phyloP scores from a whole-genome alignment of 2,797 vertebrate species.

The Clarias platycephalus region DNA sequence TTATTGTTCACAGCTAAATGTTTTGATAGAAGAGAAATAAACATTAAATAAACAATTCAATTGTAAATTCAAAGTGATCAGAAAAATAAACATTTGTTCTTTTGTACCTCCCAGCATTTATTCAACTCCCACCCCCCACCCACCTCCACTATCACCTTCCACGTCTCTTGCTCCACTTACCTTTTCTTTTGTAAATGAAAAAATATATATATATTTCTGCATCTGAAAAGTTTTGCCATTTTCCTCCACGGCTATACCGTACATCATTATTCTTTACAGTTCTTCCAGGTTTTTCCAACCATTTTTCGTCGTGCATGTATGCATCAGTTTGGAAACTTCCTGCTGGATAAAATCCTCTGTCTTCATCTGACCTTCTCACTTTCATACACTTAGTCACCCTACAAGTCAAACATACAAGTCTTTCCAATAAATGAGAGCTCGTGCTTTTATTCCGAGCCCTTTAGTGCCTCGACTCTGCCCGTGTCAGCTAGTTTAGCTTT shows the following conservation, averaged over 20 bases:
- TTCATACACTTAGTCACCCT: background rate
- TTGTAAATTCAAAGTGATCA: background rate
- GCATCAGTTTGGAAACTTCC: background rate
- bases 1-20: background rate
- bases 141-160: background rate
- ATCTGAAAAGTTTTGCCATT: background rate
- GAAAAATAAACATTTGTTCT: background rate
- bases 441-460: slow-evolving; percentile 20
- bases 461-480: background rate
- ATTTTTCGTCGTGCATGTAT: background rate
- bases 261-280: background rate
- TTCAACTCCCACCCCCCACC: no score
- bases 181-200: background rate
- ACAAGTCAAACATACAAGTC: background rate
- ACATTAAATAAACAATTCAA: background rate
- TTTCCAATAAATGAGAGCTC: slow-evolving; percentile 11
- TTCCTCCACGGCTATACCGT: background rate
- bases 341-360: slow-evolving; percentile 3
- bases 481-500: slow-evolving; percentile 27
- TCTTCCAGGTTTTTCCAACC: background rate
- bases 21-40: background rate
- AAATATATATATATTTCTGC: background rate
- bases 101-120: background rate
- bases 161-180: background rate
- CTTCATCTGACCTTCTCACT: slow-evolving; percentile 18